phyloP scores from a whole-genome alignment of 2,113 vertebrate genomes.

The Mirza zaza region DNA sequence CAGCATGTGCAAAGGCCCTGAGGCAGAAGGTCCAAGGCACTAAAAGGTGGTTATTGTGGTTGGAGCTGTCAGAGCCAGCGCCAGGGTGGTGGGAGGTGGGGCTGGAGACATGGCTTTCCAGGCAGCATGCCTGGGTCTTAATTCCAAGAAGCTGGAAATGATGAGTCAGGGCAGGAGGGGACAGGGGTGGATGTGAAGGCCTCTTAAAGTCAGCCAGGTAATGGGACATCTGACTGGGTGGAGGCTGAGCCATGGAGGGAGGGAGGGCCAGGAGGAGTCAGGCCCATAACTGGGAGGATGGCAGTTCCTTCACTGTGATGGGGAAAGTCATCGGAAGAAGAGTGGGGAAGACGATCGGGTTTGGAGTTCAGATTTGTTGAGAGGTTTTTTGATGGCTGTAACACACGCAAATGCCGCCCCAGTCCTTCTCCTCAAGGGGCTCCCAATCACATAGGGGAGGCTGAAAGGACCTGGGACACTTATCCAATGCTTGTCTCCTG shows the following conservation, averaged over 20 bases:
- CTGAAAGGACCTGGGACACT: background rate
- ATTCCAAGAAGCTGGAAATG: background rate
- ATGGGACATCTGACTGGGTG: background rate
- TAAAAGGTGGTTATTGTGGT: background rate
- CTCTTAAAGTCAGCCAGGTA: background rate
- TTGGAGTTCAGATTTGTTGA: background rate
- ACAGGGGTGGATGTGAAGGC: too few relatives aligned
- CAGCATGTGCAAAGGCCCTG: conserved; percentile 32
- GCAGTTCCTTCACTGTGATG: background rate
- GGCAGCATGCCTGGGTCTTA: background rate
- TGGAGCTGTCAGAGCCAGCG: background rate
- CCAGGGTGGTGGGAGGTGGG: background rate
- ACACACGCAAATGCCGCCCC: background rate
- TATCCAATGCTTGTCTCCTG: background rate
- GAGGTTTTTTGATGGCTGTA: background rate
- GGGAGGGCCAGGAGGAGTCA: background rate
- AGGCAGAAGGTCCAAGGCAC: background rate
- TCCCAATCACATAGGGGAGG: background rate
- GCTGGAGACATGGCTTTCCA: background rate
- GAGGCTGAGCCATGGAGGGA: background rate
- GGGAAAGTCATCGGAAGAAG: background rate
- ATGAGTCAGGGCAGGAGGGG: background rate
- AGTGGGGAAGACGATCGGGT: background rate
- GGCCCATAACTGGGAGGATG: background rate
- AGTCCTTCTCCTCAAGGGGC: background rate